A percentile compares a stretch with the other conserved stretches of the same genome.
phyloP scores from a whole-genome alignment of 2,113 vertebrate species.

The Ctenodactylus gundi region DNA sequence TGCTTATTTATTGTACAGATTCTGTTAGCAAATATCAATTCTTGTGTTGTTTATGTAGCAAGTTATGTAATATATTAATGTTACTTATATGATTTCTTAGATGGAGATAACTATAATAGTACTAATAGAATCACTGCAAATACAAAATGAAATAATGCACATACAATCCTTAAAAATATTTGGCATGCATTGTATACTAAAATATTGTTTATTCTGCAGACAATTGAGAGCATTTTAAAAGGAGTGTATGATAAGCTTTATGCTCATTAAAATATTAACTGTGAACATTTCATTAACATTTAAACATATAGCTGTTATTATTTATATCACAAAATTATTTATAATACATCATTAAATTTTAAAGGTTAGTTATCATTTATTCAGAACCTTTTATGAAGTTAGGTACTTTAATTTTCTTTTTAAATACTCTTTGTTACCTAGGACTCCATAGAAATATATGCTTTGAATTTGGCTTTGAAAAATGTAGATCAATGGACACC shows the following conservation, averaged over 20 bases:
- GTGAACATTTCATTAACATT: background rate
- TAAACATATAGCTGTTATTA: background rate
- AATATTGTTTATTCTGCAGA: conserved; percentile 8
- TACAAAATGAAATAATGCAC: background rate
- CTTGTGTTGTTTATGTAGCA: background rate
- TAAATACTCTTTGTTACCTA: conserved; percentile 35
- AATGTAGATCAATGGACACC: conserved; percentile 25
- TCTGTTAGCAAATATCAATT: background rate
- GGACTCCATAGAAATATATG: background rate
- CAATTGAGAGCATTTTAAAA: background rate
- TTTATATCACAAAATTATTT: background rate
- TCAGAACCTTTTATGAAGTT: background rate
- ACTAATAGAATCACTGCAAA: background rate
- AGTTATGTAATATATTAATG: background rate
- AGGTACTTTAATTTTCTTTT: background rate
- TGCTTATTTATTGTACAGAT: background rate
- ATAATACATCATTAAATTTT: background rate
- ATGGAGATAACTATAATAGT: background rate
- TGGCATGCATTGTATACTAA: background rate
- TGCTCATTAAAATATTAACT: conserved; percentile 3
- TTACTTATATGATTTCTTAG: background rate
- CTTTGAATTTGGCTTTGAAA: conserved; percentile 57
- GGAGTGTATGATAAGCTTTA: background rate
- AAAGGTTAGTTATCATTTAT: background rate
- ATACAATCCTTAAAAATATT: background rate